Conservation (phyloP, 2,797 vertebrate genomes). For the Fistularia commersonii region DNA sequence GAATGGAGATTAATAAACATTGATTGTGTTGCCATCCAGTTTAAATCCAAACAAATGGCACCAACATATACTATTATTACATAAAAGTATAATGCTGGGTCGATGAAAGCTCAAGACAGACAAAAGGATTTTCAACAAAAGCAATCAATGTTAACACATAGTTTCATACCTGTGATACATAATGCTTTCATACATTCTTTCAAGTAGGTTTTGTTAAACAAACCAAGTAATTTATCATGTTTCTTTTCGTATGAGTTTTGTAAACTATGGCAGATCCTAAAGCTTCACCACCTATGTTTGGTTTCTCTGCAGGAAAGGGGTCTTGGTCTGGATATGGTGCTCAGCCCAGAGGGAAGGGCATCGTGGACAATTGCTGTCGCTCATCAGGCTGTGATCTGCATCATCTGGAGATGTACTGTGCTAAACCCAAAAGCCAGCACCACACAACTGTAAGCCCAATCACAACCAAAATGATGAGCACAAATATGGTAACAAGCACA, state of each 20-base stretch:
- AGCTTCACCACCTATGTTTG: not conserved
- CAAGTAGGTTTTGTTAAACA: no score
- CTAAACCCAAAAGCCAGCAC: slow-evolving; percentile 50
- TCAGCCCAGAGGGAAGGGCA: slow-evolving; percentile 60
- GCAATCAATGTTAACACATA: no score
- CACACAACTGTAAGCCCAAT: slow-evolving; percentile 14
- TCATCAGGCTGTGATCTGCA: slow-evolving; percentile 61
- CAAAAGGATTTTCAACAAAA: no score
- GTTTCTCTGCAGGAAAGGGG: slow-evolving; percentile 44
- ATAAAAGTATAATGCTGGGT: no score
- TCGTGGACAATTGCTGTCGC: slow-evolving; percentile 67
- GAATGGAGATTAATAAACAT: no score
- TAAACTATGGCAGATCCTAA: not conserved
- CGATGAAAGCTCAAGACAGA: no score
- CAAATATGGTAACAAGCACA: not conserved
- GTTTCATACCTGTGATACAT: no score
- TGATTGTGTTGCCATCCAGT: no score
- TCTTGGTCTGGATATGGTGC: slow-evolving; percentile 54
- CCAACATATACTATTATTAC: no score
- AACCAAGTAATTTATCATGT: not conserved
- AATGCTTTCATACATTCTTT: no score
- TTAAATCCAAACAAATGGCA: no score
- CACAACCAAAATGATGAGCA: not conserved
- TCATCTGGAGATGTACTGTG: slow-evolving; percentile 69
- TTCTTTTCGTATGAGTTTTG: not conserved